A percentile compares a stretch with the other conserved stretches of the same genome.
These are phyloP conservation scores for Lophura nycthemera DNA, from an alignment of 2,113 vertebrate genomes.

Conservation along the genomic window DNA sequence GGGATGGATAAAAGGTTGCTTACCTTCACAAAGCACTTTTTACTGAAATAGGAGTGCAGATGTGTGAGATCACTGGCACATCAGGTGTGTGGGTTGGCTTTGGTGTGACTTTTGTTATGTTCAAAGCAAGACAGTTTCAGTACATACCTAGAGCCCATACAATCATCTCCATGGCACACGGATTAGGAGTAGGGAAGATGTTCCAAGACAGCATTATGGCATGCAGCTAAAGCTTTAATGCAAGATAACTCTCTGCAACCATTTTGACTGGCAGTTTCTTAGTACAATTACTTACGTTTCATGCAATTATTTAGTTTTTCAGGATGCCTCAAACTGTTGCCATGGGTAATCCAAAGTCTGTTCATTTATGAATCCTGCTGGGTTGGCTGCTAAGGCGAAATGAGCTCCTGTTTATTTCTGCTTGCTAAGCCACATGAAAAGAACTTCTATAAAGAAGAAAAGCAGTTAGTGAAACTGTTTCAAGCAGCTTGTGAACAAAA, in stretches of 20 bases:
- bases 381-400: neutral
- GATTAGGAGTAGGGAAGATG: neutral
- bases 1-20: neutral
- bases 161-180: neutral
- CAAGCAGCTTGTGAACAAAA: neutral
- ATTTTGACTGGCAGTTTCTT: neutral
- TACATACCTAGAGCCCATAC: neutral
- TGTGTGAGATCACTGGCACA: neutral
- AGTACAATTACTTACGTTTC: neutral
- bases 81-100: neutral
- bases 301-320: neutral
- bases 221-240: neutral
- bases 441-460: neutral
- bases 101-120: neutral
- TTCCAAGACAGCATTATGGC: neutral
- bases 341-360: neutral
- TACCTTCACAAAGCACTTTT: neutral
- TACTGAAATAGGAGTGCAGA: neutral
- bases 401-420: neutral
- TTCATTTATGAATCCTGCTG: neutral
- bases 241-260: neutral
- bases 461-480: neutral
- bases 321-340: neutral
- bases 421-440: neutral
- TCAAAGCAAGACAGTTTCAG: neutral